phyloP scores from a whole-genome alignment of 2,797 vertebrate species.

The Pygocentrus nattereri region DNA sequence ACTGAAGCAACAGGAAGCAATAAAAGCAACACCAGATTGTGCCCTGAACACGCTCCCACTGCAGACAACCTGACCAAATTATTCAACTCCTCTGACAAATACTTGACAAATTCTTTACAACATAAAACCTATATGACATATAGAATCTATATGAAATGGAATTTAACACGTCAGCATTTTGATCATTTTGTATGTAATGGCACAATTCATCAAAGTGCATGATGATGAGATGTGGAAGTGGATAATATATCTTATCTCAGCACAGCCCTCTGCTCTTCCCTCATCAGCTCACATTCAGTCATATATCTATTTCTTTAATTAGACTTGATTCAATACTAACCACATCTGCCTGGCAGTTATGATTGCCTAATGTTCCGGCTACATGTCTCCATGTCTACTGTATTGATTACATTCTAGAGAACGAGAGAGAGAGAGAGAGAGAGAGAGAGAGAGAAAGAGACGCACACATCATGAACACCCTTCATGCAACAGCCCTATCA shows the following conservation, averaged over 20 bases:
- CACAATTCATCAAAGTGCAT: not conserved
- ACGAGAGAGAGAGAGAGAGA: slow-evolving; percentile 9
- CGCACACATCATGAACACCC: not conserved
- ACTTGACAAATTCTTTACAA: not conserved
- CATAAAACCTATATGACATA: not conserved
- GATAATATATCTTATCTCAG: not conserved
- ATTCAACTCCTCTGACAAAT: not conserved
- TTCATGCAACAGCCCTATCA: not conserved
- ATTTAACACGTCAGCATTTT: not conserved
- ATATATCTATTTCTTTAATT: slow-evolving; percentile 65
- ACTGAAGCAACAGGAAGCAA: slow-evolving; percentile 17
- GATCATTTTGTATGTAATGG: not conserved
- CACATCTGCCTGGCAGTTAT: slow-evolving; percentile 63
- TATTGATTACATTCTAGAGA: slow-evolving; percentile 35
- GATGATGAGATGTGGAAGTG: slow-evolving; percentile 2
- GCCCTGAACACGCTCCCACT: not conserved
- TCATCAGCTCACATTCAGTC: slow-evolving; percentile 20
- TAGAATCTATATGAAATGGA: not conserved
- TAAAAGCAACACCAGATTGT: slow-evolving; percentile 18
- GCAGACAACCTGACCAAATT: not conserved
- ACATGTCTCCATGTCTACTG: slow-evolving; percentile 39
- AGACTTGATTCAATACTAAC: slow-evolving; percentile 70
- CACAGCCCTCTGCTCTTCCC: not conserved
- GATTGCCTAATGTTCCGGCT: slow-evolving; percentile 67
- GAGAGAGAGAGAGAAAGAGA: too few species aligned